phyloP scores from a whole-genome alignment of 2,888 invertebrate genomes.

The Drosophila infuscata region DNA sequence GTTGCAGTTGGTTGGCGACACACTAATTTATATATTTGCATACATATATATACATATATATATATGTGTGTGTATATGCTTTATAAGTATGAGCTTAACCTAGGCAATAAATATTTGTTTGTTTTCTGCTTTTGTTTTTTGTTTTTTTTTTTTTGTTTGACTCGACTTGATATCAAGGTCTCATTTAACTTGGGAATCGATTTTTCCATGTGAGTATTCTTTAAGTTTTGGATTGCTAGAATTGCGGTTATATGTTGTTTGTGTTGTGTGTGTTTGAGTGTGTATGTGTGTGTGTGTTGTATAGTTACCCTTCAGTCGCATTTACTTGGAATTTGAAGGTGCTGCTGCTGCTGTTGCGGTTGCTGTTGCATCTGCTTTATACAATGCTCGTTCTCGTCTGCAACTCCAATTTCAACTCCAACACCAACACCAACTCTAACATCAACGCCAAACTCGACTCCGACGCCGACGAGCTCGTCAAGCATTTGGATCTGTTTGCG shows the following conservation, averaged over 20 bases:
- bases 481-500: constrained; percentile 79
- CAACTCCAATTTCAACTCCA: background rate
- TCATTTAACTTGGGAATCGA: constrained; percentile 29
- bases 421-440: background rate
- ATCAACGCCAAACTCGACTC: constrained; percentile 25
- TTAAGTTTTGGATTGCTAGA: constrained; percentile 64
- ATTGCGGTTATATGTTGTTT: constrained; percentile 52
- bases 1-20: constrained; percentile 16
- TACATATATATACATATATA: constrained; percentile 5
- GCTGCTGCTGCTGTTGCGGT: constrained; percentile 13
- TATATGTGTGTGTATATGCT: constrained; percentile 17
- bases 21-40: constrained; percentile 1
- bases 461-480: constrained; percentile 59
- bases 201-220: constrained; percentile 40
- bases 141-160: constrained; percentile 6
- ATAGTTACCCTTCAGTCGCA: constrained; percentile 59
- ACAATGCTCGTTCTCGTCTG: background rate
- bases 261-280: constrained; percentile 19
- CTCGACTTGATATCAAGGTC: constrained; percentile 49
- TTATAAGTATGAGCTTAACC: constrained; percentile 63
- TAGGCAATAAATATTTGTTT: constrained; percentile 70
- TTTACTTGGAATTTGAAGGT: constrained; percentile 29
- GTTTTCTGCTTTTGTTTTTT: constrained; percentile 3
- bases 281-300: constrained; percentile 14
- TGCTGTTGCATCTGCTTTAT: constrained; percentile 4